Percentiles rank a stretch among this genome's conserved stretches.
These are phyloP conservation scores for Morelia viridis DNA, from an alignment of 2,797 vertebrate species.

Conservation along the genomic window DNA sequence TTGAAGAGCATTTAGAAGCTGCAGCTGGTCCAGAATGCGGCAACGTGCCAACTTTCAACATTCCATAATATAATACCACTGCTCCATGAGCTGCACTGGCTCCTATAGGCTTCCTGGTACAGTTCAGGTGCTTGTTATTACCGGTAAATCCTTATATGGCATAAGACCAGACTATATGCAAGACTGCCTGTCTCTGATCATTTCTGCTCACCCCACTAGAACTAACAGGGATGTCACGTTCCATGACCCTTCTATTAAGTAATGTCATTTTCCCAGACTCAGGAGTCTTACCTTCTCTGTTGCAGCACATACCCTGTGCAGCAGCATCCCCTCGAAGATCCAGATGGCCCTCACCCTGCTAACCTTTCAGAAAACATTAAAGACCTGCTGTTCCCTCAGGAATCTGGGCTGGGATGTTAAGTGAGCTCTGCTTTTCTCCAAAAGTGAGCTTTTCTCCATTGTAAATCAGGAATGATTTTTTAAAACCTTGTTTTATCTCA, in stretches of 20 bases:
- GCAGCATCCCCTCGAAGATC: not conserved
- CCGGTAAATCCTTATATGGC: not conserved
- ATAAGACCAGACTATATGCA: not conserved
- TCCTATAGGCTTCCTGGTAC: not conserved
- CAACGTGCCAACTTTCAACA: too few species aligned
- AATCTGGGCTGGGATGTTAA: not conserved
- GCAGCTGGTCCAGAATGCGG: too few species aligned
- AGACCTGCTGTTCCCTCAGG: not conserved
- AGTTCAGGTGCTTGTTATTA: not conserved
- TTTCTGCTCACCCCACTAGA: not conserved
- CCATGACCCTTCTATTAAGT: not conserved
- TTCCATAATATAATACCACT: too few species aligned
- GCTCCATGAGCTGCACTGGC: too few species aligned
- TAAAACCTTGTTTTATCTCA: not conserved
- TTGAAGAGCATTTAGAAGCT: too few species aligned
- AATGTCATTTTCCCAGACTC: not conserved
- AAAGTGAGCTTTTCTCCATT: too few species aligned
- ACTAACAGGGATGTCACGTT: not conserved
- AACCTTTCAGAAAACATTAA: not conserved
- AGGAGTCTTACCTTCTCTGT: not conserved
- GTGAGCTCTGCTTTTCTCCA: too few species aligned
- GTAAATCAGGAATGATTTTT: not conserved
- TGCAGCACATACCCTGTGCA: not conserved
- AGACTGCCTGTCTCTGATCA: not conserved
- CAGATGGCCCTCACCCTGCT: not conserved